Conservation (phyloP, 1,140 invertebrate species). For the Glomeris maerens region DNA sequence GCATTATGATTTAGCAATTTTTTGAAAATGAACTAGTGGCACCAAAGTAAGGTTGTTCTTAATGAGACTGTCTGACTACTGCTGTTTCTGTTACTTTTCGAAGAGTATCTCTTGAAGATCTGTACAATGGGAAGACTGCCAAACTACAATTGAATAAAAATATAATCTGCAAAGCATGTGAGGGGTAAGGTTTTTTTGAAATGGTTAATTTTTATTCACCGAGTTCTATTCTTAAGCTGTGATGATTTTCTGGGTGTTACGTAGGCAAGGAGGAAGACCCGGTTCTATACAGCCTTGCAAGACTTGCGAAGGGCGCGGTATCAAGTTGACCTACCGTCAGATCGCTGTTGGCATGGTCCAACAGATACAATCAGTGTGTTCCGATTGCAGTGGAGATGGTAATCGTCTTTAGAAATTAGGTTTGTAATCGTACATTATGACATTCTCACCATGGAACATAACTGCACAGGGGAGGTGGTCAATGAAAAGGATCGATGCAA, state of each 20-base stretch:
- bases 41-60: neutral
- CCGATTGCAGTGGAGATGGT: constrained; percentile 30
- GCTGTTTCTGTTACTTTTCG: constrained; percentile 2
- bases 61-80: neutral
- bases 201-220: constrained; percentile 10
- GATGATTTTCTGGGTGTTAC: no score
- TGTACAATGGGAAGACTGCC: constrained; percentile 34
- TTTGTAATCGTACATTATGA: constrained; percentile 2
- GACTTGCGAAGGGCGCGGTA: constrained; percentile 30
- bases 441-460: constrained; percentile 2
- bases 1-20: neutral
- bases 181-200: constrained; percentile 29
- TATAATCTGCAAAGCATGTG: constrained; percentile 31
- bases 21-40: no score
- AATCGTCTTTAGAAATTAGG: constrained; percentile 2
- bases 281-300: constrained; percentile 24
- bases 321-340: constrained; percentile 29
- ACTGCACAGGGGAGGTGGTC: constrained; percentile 50
- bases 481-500: constrained; percentile 62
- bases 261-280: constrained; percentile 28
- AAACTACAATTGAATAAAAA: constrained; percentile 35
- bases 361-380: constrained; percentile 32
- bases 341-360: constrained; percentile 36
- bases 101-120: constrained; percentile 32
- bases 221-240: constrained; percentile 10